phyloP scores from a whole-genome alignment of 2,888 invertebrate species.

The Capitulum mitella region DNA sequence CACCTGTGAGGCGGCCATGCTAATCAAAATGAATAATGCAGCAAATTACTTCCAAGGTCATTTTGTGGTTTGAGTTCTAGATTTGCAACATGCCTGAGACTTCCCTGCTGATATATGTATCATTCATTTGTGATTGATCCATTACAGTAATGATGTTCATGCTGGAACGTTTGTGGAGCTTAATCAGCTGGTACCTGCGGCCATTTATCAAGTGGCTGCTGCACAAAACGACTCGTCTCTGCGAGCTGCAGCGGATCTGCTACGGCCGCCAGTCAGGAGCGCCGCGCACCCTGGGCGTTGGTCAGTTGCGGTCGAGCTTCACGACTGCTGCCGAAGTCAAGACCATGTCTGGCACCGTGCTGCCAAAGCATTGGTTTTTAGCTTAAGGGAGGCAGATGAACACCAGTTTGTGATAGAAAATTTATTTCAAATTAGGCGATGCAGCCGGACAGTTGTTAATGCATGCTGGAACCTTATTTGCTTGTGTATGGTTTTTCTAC shows the following conservation, averaged over 20 bases:
- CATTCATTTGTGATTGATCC: no score
- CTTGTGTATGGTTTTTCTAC: no score
- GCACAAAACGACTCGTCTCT: conserved; percentile 61
- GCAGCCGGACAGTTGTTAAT: background rate
- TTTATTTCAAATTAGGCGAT: background rate
- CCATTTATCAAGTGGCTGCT: conserved; percentile 35
- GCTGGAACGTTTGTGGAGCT: conserved; percentile 29
- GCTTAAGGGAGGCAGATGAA: background rate
- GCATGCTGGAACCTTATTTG: background rate
- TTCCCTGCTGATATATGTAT: no score
- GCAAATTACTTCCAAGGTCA: no score
- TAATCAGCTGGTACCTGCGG: conserved; percentile 34
- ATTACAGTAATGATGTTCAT: background rate
- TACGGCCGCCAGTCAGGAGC: conserved; percentile 72
- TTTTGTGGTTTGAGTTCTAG: no score
- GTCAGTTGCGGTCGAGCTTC: conserved; percentile 38
- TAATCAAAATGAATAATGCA: no score
- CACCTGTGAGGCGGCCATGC: no score
- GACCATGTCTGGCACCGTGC: background rate
- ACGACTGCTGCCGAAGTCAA: background rate
- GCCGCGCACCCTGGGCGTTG: conserved; percentile 59
- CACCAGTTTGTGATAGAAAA: background rate
- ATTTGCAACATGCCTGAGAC: no score
- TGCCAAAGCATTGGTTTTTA: background rate
- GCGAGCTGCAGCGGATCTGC: conserved; percentile 86